A percentile compares a stretch with the other conserved stretches of the same genome.
These are phyloP conservation scores for Strigamia transsilvanica DNA, from an alignment of 2,888 invertebrate genomes.

Conservation along the genomic window DNA sequence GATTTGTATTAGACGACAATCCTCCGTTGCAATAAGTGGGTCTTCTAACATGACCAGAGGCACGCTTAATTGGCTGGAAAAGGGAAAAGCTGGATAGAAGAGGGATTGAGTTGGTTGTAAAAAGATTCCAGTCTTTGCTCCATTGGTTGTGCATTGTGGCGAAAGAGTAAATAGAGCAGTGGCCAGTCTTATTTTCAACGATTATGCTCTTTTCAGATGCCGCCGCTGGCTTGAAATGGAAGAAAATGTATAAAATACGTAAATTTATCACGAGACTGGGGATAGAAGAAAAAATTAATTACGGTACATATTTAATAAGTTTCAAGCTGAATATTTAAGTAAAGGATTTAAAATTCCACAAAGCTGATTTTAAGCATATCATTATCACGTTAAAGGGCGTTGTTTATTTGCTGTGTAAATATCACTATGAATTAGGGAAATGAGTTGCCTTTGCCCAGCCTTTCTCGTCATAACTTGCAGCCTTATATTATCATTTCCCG, in stretches of 20 bases:
- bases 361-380: neutral
- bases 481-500: neutral
- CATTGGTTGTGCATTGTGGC: conserved; percentile 26
- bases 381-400: neutral
- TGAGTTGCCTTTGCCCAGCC: neutral
- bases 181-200: conserved; percentile 29
- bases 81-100: conserved; percentile 19
- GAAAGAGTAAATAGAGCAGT: conserved; percentile 14
- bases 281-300: neutral
- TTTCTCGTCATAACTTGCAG: neutral
- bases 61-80: conserved; percentile 35
- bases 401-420: conserved; percentile 13
- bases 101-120: conserved; percentile 30
- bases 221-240: neutral
- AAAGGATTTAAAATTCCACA: neutral
- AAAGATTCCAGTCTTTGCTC: conserved; percentile 20
- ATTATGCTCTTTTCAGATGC: conserved; percentile 10
- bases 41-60: conserved; percentile 35
- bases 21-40: conserved; percentile 33
- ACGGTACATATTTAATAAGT: no score
- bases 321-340: neutral
- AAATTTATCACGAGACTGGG: neutral
- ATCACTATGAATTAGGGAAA: neutral
- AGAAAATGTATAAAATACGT: neutral
- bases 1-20: conserved; percentile 38